Base-by-base conservation (phyloP, 2,888 invertebrate species). In the Ophioninae sp. region DNA sequence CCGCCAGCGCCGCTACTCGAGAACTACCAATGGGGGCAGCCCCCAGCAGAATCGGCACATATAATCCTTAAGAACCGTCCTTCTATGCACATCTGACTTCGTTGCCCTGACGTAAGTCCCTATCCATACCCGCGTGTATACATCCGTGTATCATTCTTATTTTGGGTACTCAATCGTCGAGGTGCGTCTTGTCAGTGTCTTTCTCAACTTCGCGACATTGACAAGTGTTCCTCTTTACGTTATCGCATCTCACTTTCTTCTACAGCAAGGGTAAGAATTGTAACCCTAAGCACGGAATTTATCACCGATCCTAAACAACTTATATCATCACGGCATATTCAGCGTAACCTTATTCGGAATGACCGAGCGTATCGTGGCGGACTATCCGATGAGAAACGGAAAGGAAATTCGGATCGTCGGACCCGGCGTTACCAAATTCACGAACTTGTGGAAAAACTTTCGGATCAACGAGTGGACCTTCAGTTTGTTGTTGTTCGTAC, bases 381-480 rank as follows among this genome's bases (percentile, higher is more conserved):
- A 70, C 41, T 44, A 79, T 67, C 21, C 41, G 6, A 50, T 10
- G 50, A 30, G 13, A 10, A 81, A 81, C 59, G 78, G 70, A 17
- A 84, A 81, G 61, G 56, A 67, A n/a, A 83, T 73, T 56, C 75
- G 75, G 10, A 30, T 75, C 72, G 74, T 23, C 7, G 59, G 10
- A 61, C 57, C 69, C 74, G 70, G 59, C 21, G 21, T 64, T 2
- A 30, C 56, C 3, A 2, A 30, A 7, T 37, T 77, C 61, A 62
- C 72, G 41, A 87, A 81, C 64, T 79, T 88, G 8, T 87, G 87
- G 87, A 69, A 79, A 37, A 85, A 74, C 37, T 30, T 89, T 0
- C 86, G 85, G 30, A 75, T 91, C 23, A 87, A 90, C 83, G 91
- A 91, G 68, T 88, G 90, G 88, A 90, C 88, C 2, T 90, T 90